phyloP scores from a whole-genome alignment of 2,797 vertebrate genomes.

The Saguinus oedipus region DNA sequence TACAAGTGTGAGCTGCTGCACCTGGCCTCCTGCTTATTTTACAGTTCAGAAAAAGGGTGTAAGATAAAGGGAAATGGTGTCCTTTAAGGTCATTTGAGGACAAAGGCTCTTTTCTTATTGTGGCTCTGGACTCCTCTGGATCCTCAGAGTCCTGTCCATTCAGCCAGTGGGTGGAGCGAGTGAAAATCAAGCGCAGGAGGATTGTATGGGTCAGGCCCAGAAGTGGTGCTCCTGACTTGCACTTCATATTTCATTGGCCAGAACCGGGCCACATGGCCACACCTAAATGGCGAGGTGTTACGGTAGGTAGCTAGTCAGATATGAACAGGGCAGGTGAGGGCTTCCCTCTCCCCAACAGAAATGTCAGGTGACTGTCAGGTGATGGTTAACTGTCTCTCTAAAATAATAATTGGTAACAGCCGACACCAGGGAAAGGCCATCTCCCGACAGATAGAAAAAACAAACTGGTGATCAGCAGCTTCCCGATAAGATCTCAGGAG shows the following conservation, averaged over 20 bases:
- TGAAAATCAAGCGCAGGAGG: neutral
- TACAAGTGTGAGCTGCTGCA: neutral
- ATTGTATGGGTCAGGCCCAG: neutral
- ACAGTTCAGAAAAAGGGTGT: neutral
- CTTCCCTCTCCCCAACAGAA: neutral
- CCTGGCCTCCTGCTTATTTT: conserved; percentile 5
- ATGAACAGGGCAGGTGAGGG: neutral
- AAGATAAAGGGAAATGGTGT: neutral
- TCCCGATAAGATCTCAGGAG: neutral
- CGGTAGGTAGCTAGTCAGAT: neutral
- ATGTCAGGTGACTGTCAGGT: neutral
- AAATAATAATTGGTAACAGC: neutral
- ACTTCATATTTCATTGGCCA: neutral
- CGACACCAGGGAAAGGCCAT: neutral
- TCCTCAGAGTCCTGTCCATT: neutral
- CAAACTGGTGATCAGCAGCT: neutral
- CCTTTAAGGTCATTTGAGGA: neutral
- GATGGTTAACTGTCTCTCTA: neutral
- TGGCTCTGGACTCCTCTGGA: neutral
- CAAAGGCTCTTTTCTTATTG: neutral
- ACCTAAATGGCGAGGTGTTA: neutral
- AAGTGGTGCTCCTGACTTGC: neutral
- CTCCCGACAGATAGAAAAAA: neutral
- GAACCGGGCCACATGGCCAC: neutral
- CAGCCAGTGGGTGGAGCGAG: neutral